Evolutionary conservation across 2,888 invertebrate genomes (phyloP).

Genomic region (Muscina levida): DNA sequence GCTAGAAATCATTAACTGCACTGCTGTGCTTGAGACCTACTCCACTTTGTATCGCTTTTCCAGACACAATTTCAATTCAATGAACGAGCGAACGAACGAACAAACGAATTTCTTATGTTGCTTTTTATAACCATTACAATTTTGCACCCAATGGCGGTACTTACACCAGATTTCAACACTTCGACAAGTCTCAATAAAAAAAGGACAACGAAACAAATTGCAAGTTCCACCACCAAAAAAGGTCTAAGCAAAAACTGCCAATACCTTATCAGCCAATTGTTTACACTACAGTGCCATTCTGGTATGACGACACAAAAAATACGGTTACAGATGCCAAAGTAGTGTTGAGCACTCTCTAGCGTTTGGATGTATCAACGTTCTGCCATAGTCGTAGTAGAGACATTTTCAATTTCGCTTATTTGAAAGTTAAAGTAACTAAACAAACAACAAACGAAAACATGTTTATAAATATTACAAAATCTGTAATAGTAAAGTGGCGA

Average conservation of each 20-base stretch:
- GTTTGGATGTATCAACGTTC: too few species aligned
- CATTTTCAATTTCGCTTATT: constrained; percentile 57
- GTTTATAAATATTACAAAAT: constrained; percentile 33
- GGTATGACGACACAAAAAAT: too few species aligned
- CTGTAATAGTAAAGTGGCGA: too few species aligned
- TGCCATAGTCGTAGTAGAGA: too few species aligned
- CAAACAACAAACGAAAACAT: constrained; percentile 43
- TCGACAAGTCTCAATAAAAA: constrained; percentile 43
- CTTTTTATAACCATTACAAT: background rate
- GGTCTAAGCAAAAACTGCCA: constrained; percentile 40
- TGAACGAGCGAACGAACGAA: too few species aligned
- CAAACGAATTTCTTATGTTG: background rate
- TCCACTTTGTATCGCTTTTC: too few species aligned
- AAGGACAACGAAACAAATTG: background rate
- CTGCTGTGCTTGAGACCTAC: too few species aligned
- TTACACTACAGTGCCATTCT: constrained; percentile 57
- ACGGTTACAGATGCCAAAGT: constrained; percentile 31
- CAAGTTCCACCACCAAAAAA: constrained; percentile 13
- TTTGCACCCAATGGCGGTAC: constrained; percentile 22
- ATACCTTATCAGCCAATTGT: constrained; percentile 66
- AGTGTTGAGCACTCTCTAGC: too few species aligned
- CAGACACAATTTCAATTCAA: constrained; percentile 24
- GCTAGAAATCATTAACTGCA: too few species aligned
- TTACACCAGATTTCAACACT: constrained; percentile 54
- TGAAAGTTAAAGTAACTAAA: constrained; percentile 37